Base-by-base conservation (phyloP, 2,113 vertebrate genomes). In the Scomber colias region DNA sequence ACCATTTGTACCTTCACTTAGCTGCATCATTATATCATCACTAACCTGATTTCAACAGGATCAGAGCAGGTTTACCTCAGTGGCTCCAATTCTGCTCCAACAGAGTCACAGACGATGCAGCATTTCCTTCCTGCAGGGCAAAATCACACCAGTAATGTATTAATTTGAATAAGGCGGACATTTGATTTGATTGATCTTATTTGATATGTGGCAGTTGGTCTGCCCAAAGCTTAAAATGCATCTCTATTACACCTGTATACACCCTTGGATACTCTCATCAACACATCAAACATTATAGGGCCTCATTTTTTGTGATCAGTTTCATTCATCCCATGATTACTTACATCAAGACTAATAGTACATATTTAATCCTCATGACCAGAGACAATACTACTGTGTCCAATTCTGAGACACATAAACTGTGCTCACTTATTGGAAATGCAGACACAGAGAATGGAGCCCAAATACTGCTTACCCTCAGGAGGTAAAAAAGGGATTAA, bases 21-120 rank as follows among this genome's bases (percentile, higher is more conserved):
- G 19, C 71, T 80, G 65, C 69, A 67, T 45, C 63, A 10, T 45
- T 24, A 21, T 21, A 21, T 21, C 21, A 21, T 21, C 21, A 35
- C 35, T 21, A 73, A 54, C 15, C 14, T 69, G 57, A 67, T 76
- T 87, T 53, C 44, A 76, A 30, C 21, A 35, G 65, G 50, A 78
- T 70, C 66, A 46, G 53, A 74, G 66, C 17, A 21, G 68, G 60
- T 59, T 77, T 66, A 35, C 40, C 60, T 72, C 59, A 57, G 65
- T 62, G 16, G 35, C 62, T 85, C 44, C 24, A 55, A 24, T 70
- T 75, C 69, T 75, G 70, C 77, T 79, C 49, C 57, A 13, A 60
- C 13, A 72, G 50, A 87, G 54, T 71, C 54, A 60, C 50, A 70
- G 49, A 78, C 81, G 76, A 84, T 79, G 67, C 82, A 87, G 82